Conservation (phyloP, 2,113 vertebrate species). For the Oryzias curvinotus region DNA sequence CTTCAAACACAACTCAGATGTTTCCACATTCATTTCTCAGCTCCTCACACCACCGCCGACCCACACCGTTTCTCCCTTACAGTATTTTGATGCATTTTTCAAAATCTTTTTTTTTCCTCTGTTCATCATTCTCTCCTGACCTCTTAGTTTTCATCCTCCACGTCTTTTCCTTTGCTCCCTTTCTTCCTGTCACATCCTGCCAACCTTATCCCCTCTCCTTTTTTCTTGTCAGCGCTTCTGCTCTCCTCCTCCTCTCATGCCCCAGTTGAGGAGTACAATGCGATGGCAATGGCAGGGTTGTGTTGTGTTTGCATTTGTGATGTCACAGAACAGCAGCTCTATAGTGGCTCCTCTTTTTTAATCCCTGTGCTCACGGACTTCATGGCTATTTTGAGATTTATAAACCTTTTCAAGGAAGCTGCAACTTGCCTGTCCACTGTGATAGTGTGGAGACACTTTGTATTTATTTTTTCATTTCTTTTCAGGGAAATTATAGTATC, state of each 20-base stretch:
- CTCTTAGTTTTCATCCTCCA: constrained; percentile 28
- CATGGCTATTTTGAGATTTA: constrained; percentile 74
- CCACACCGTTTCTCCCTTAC: constrained; percentile 9
- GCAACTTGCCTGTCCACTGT: constrained; percentile 36
- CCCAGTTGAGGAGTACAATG: constrained; percentile 71
- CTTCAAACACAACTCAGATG: constrained; percentile 26
- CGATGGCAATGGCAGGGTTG: constrained; percentile 46
- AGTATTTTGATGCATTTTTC: constrained; percentile 18
- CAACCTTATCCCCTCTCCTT: constrained; percentile 44
- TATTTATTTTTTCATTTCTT: too few relatives aligned
- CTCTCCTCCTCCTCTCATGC: constrained; percentile 61
- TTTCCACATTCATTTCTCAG: constrained; percentile 38
- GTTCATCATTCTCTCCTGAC: constrained; percentile 20
- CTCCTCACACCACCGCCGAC: constrained; percentile 21
- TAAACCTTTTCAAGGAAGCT: constrained; percentile 73
- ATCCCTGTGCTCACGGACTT: constrained; percentile 62
- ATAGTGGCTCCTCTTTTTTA: constrained; percentile 68
- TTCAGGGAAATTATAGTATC: too few relatives aligned
- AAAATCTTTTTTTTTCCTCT: constrained; percentile 12
- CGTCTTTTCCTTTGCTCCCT: constrained; percentile 33
- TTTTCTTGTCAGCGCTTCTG: constrained; percentile 38
- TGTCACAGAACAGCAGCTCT: constrained; percentile 60
- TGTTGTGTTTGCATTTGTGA: constrained; percentile 50
- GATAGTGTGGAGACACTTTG: too few relatives aligned
- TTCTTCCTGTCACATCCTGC: constrained; percentile 49